Base-by-base conservation (phyloP, 2,888 invertebrate genomes). In the Odiellus spinosus region DNA sequence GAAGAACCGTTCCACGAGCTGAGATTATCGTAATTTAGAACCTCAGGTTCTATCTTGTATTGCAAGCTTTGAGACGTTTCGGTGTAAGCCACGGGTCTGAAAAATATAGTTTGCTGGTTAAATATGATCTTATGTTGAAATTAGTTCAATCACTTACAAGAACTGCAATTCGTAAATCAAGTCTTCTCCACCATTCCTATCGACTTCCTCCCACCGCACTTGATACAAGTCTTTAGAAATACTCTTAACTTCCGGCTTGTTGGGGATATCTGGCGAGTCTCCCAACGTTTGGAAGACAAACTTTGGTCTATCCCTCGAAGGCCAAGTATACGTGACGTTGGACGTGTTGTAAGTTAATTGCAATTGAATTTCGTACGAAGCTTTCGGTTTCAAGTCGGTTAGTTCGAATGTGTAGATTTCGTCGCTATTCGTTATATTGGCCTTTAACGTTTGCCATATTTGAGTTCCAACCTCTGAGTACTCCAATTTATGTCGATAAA, bases 321-420 rank as follows among this genome's bases (percentile, higher is more conserved):
- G 82, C 83, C 84, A 87, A 48, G 75, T 63, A 59, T 77, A 83
- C 1, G 72, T 67, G 11, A 73, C 68, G 0, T 53, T 71, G 66
- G n/a, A 73, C 5, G 58, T 55, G 21, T 53, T 71, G 62, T 85
- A 90, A 48, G 48, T 71, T 58, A 56, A 77, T 59, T 68, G 67
- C 12, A 88, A 65, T 38, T 79, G 73, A 64, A 88, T 83, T 53
- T 76, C 76, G 61, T 90, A 90, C 48, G 75, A 72, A 0, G 81
- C 80, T 59, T 80, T 78, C 0, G 90, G 83, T 47, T 73, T 71
- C 41, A 90, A 66, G 15, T 73, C 53, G 5, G 40, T 52, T 4
- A 63, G 47, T 8, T 56, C 58, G 35, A 59, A 54, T 8, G 53
- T 10, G 38, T 55, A 54, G 26, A 8, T 26, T 8, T 26, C 8